Conservation (phyloP, 2,888 invertebrate genomes). For the Podotricha telesiphe region DNA sequence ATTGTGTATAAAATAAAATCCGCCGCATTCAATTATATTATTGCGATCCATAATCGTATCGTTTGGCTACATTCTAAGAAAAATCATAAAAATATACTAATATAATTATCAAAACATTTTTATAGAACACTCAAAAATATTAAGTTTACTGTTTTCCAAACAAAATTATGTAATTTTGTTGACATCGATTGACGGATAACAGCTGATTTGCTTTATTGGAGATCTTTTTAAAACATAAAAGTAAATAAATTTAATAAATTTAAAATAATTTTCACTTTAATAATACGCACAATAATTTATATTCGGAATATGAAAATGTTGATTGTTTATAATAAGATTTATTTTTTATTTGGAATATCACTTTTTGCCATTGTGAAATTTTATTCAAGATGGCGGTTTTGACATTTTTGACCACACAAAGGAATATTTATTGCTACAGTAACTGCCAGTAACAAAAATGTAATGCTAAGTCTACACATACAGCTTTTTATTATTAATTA, state of each 20-base stretch:
- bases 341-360: slow-evolving; percentile 72
- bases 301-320: slow-evolving; percentile 29
- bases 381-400: slow-evolving; percentile 77
- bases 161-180: slow-evolving; percentile 85
- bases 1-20: slow-evolving; percentile 92
- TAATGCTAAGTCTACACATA: not conserved
- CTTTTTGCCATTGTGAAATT: slow-evolving; percentile 66
- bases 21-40: slow-evolving; percentile 85
- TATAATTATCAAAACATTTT: slow-evolving; percentile 65
- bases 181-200: slow-evolving; percentile 85
- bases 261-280: slow-evolving; percentile 32
- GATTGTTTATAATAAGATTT: slow-evolving; percentile 51
- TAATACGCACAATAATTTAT: slow-evolving; percentile 43
- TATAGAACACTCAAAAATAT: slow-evolving; percentile 75
- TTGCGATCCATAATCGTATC: slow-evolving; percentile 75
- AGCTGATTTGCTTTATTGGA: slow-evolving; percentile 82
- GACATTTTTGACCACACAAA: slow-evolving; percentile 45
- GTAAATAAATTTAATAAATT: slow-evolving; percentile 38
- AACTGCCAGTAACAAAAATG: slow-evolving; percentile 62
- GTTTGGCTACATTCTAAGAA: slow-evolving; percentile 77
- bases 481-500: not conserved
- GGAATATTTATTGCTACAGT: slow-evolving; percentile 39
- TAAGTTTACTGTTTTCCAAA: slow-evolving; percentile 82
- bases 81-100: slow-evolving; percentile 62
- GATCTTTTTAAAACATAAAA: slow-evolving; percentile 67